Evolutionary conservation across 2,797 vertebrate species (phyloP).

Genomic region (Coilia nasus): DNA sequence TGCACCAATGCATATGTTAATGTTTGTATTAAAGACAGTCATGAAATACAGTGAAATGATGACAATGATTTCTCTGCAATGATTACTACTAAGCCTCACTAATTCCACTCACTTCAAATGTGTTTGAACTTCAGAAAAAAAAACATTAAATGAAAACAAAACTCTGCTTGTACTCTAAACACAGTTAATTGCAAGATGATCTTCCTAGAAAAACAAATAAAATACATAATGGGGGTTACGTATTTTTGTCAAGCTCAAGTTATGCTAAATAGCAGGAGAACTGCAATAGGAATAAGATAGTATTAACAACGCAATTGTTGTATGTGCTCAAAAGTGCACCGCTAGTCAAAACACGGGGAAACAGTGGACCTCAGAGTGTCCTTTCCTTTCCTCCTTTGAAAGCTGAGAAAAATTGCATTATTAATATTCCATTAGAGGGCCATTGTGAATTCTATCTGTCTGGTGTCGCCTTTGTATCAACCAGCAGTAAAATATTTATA

Average conservation of each 20-base stretch:
- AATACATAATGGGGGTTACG: neutral
- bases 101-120: slow-evolving; percentile 47
- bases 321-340: neutral
- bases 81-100: slow-evolving; percentile 46
- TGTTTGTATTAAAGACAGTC: slow-evolving; percentile 50
- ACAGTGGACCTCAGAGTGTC: slow-evolving; percentile 2
- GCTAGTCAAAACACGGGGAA: neutral
- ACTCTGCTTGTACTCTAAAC: slow-evolving; percentile 32
- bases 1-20: slow-evolving; percentile 57
- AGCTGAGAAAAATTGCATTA: slow-evolving; percentile 68
- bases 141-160: slow-evolving; percentile 45
- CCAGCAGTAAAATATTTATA: slow-evolving; percentile 80
- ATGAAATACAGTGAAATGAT: slow-evolving; percentile 43
- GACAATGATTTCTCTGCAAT: slow-evolving; percentile 47
- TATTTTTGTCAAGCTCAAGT: neutral
- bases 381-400: slow-evolving; percentile 58
- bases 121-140: slow-evolving; percentile 40
- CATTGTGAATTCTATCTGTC: slow-evolving; percentile 74
- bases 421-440: slow-evolving; percentile 76
- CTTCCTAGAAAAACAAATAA: neutral
- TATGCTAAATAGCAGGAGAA: neutral
- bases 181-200: slow-evolving; percentile 40
- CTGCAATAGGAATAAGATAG: neutral
- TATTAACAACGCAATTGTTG: neutral
- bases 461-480: slow-evolving; percentile 74